Percentiles rank a stretch among this genome's conserved stretches.
Evolutionary conservation across 2,113 vertebrate genomes (phyloP).

Genomic region (Percina caprodes): DNA sequence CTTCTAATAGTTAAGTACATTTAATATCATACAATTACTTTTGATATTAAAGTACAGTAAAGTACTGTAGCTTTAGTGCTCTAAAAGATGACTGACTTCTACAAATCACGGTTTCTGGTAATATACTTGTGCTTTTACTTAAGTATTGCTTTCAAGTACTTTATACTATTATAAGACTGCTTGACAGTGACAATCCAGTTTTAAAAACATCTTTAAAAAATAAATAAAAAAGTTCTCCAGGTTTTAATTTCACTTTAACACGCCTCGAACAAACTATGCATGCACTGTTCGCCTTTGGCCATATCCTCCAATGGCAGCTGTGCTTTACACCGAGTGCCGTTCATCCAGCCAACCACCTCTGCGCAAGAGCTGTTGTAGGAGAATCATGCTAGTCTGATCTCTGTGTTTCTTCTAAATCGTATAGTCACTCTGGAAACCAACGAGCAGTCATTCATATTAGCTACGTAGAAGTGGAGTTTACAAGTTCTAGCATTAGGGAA

Average conservation of each 20-base stretch:
- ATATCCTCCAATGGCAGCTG: constrained; percentile 34
- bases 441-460: background rate
- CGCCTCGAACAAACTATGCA: constrained; percentile 66
- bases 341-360: constrained; percentile 49
- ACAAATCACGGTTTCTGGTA: no score
- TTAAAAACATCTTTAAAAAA: background rate
- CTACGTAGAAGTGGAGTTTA: background rate
- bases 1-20: no score
- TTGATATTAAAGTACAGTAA: no score
- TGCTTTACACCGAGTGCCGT: accelerated
- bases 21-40: no score
- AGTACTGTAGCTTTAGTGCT: no score
- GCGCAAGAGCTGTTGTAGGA: background rate
- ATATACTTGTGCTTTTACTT: no score
- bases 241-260: constrained; percentile 64
- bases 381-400: background rate
- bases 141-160: no score
- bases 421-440: constrained; percentile 76
- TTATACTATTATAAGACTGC: no score
- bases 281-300: accelerated
- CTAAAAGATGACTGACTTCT: no score
- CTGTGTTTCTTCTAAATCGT: constrained; percentile 78
- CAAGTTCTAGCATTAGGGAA: background rate
- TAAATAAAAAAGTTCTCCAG: background rate
- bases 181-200: background rate